These are phyloP conservation scores for Oreochromis niloticus DNA, from an alignment of 2,113 vertebrate species.

Conservation along the genomic window DNA sequence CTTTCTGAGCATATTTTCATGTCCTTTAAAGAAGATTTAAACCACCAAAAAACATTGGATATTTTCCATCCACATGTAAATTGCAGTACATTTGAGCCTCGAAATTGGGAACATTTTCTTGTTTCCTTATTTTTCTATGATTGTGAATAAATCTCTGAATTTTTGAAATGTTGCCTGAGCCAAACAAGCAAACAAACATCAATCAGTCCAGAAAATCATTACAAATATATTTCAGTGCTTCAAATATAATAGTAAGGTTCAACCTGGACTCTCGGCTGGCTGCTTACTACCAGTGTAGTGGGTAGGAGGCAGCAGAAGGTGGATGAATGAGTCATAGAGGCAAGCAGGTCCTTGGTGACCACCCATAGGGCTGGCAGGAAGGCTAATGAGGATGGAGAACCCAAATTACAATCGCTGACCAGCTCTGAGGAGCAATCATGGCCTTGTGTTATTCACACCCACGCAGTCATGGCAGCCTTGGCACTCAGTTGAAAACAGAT, in stretches of 20 bases:
- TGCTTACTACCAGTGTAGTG: background rate
- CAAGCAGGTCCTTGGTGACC: background rate
- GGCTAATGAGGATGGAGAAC: background rate
- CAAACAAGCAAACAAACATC: background rate
- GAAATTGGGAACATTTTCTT: background rate
- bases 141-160: background rate
- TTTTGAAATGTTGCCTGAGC: background rate
- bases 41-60: fast-evolving
- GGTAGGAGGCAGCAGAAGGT: background rate
- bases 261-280: background rate
- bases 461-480: background rate
- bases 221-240: background rate
- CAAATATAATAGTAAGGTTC: background rate
- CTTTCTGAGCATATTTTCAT: fast-evolving
- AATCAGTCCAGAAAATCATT: background rate
- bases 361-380: background rate
- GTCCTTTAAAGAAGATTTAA: background rate
- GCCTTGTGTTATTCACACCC: constrained; percentile 11
- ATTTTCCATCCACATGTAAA: background rate
- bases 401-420: background rate
- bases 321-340: constrained; percentile 20
- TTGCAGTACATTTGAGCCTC: background rate
- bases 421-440: background rate
- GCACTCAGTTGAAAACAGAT: background rate
- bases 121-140: background rate